These are phyloP conservation scores for Hemicentrotus pulcherrimus DNA, from an alignment of 35 echinoderm and acorn worm genomes.

Conservation along the genomic window DNA sequence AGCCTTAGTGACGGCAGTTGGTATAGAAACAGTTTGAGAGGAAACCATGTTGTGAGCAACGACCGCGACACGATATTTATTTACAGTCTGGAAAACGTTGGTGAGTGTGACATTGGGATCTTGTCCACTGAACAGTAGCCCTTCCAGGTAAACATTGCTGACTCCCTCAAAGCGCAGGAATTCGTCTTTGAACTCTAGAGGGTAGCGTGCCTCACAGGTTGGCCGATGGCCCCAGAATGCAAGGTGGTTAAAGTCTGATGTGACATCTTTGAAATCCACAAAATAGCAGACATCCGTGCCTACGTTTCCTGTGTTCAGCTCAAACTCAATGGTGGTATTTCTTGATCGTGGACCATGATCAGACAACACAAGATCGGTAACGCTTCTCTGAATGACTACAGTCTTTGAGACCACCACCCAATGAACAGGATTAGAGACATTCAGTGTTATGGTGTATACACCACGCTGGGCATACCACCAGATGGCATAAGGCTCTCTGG, in stretches of 20 bases:
- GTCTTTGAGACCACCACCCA: slow-evolving; percentile 74
- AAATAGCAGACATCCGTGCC: slow-evolving; percentile 90
- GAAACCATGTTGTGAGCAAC: slow-evolving; percentile 81
- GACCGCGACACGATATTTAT: slow-evolving; percentile 52
- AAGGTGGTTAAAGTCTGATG: slow-evolving; percentile 58
- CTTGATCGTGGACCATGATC: slow-evolving; percentile 78
- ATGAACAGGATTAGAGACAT: slow-evolving; percentile 90
- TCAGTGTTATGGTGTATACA: slow-evolving; percentile 78
- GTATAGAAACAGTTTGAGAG: slow-evolving; percentile 40
- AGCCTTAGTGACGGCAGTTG: slow-evolving; percentile 81
- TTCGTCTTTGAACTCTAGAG: slow-evolving; percentile 59
- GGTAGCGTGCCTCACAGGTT: slow-evolving; percentile 70
- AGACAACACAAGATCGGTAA: slow-evolving; percentile 59
- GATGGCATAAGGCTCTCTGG: slow-evolving; percentile 74
- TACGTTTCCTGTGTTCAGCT: slow-evolving; percentile 78
- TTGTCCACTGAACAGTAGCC: slow-evolving; percentile 47
- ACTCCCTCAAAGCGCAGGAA: slow-evolving; percentile 78
- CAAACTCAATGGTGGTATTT: slow-evolving; percentile 84
- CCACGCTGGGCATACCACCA: slow-evolving; percentile 87
- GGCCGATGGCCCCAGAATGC: slow-evolving; percentile 64
- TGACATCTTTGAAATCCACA: slow-evolving; percentile 77
- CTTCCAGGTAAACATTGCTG: slow-evolving; percentile 70
- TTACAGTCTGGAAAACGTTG: slow-evolving; percentile 74
- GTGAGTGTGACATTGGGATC: slow-evolving; percentile 75
- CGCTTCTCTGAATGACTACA: slow-evolving; percentile 67